Evolutionary conservation across 1,140 invertebrate genomes (phyloP).

Genomic region (Drosophila repletoides): DNA sequence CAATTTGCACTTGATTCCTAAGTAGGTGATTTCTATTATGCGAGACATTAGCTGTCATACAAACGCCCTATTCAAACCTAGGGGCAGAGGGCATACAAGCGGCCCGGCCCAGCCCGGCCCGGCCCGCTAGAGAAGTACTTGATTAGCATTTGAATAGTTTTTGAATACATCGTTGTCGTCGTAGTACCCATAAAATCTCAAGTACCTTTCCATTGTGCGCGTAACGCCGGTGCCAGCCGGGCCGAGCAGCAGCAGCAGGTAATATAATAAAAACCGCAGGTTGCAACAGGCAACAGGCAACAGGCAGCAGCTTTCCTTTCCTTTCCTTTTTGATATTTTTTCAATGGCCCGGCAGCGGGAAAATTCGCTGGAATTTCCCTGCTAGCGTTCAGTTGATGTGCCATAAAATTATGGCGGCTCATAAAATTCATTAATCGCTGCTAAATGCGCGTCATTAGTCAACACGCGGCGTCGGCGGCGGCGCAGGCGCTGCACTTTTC

Average conservation of each 20-base stretch:
- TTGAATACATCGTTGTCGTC: slow-evolving; percentile 8
- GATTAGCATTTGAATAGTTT: slow-evolving; percentile 64
- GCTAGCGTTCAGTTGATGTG: slow-evolving; percentile 63
- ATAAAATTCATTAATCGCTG: slow-evolving; percentile 80
- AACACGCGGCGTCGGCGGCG: slow-evolving; percentile 56
- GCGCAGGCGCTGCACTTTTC: slow-evolving; percentile 58
- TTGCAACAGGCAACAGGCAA: too few species aligned
- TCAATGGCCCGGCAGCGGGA: slow-evolving; percentile 62
- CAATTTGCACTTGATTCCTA: slow-evolving; percentile 79
- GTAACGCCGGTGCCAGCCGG: slow-evolving; percentile 65
- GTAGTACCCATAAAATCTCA: slow-evolving; percentile 66
- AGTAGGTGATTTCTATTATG: slow-evolving; percentile 81
- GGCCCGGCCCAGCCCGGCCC: slow-evolving; percentile 40
- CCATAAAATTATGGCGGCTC: slow-evolving; percentile 78
- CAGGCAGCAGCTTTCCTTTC: slow-evolving; percentile 36
- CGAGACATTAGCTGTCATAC: slow-evolving; percentile 80
- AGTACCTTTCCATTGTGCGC: slow-evolving; percentile 58
- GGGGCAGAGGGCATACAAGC: slow-evolving; percentile 47
- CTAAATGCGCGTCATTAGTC: slow-evolving; percentile 80
- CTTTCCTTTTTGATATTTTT: slow-evolving; percentile 38
- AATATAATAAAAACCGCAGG: slow-evolving; percentile 71
- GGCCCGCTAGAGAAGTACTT: too few species aligned
- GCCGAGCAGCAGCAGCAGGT: slow-evolving; percentile 38
- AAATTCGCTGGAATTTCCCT: slow-evolving; percentile 73
- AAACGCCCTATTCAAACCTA: slow-evolving; percentile 75